Evolutionary conservation across 2,888 invertebrate genomes (phyloP).

Genomic region (Sturmia bella): DNA sequence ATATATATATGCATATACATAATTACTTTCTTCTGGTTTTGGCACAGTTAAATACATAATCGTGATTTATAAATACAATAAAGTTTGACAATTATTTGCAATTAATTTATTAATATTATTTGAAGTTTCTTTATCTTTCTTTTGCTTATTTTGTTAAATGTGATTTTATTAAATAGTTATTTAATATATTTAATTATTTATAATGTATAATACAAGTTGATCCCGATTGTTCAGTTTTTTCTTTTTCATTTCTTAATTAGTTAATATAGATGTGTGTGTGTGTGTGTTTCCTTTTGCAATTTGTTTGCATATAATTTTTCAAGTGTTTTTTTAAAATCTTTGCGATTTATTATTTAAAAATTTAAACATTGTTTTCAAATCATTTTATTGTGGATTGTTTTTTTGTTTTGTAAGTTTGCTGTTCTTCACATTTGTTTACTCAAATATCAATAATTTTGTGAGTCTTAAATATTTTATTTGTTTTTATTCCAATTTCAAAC

Average conservation of each 20-base stretch:
- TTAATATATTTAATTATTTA: constrained; percentile 78
- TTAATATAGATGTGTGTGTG: neutral
- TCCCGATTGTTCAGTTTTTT: constrained; percentile 82
- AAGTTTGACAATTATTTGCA: constrained; percentile 61
- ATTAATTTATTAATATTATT: constrained; percentile 58
- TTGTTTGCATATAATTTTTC: constrained; percentile 45
- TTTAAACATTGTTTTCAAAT: constrained; percentile 53
- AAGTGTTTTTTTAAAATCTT: constrained; percentile 54
- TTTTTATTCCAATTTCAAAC: constrained; percentile 76
- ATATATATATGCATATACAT: no score
- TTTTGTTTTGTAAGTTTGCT: constrained; percentile 64
- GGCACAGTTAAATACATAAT: constrained; percentile 69
- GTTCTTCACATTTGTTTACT: constrained; percentile 48
- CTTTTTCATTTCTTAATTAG: constrained; percentile 55
- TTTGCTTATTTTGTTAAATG: constrained; percentile 61
- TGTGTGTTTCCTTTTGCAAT: constrained; percentile 1
- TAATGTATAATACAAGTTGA: constrained; percentile 80
- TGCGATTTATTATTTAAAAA: constrained; percentile 33
- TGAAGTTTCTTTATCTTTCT: constrained; percentile 31
- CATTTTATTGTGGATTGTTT: constrained; percentile 68
- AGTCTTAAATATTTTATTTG: neutral
- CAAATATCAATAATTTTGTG: constrained; percentile 43
- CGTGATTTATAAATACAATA: constrained; percentile 63
- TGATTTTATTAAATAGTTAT: constrained; percentile 71
- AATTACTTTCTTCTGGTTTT: constrained; percentile 46